Percentiles rank a stretch among this genome's conserved stretches.
phyloP scores from a whole-genome alignment of 1,140 invertebrate species.

The Halesus radiatus region DNA sequence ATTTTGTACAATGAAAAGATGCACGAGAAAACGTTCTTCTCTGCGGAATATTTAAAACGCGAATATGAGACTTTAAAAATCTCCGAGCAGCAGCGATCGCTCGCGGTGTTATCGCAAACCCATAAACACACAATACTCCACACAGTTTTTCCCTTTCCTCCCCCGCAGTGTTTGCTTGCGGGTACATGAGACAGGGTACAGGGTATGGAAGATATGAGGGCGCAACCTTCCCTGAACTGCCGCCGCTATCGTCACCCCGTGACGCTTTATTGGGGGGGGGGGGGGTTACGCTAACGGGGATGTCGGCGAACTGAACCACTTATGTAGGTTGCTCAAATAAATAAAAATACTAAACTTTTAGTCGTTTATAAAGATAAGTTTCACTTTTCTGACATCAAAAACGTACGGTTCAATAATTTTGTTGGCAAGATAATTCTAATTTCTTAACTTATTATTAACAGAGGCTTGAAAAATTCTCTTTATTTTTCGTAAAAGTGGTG shows the following conservation, averaged over 20 bases:
- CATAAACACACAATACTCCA: conserved; percentile 49
- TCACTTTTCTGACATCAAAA: too few species aligned
- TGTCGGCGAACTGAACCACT: neutral
- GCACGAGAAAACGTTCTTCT: too few species aligned
- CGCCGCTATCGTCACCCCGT: conserved; percentile 45
- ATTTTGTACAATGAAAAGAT: too few species aligned
- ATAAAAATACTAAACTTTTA: too few species aligned
- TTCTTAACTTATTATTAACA: too few species aligned
- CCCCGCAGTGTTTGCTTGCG: neutral
- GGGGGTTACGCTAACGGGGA: conserved; percentile 3
- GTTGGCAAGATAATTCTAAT: too few species aligned
- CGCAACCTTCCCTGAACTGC: conserved; percentile 32
- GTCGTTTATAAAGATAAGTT: too few species aligned
- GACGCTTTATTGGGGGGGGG: conserved; percentile 40
- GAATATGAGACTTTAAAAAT: conserved; percentile 15
- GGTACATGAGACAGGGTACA: too few species aligned
- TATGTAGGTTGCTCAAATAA: too few species aligned
- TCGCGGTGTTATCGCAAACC: conserved; percentile 52
- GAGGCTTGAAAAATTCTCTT: too few species aligned
- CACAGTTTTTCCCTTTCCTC: conserved; percentile 29
- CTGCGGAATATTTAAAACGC: neutral
- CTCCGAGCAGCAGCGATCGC: conserved; percentile 46
- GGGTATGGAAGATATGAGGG: conserved; percentile 40
- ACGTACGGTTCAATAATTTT: too few species aligned
- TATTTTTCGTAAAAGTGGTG: too few species aligned